phyloP scores from a whole-genome alignment of 1,140 invertebrate genomes.

The Hydropsyche tenuis region DNA sequence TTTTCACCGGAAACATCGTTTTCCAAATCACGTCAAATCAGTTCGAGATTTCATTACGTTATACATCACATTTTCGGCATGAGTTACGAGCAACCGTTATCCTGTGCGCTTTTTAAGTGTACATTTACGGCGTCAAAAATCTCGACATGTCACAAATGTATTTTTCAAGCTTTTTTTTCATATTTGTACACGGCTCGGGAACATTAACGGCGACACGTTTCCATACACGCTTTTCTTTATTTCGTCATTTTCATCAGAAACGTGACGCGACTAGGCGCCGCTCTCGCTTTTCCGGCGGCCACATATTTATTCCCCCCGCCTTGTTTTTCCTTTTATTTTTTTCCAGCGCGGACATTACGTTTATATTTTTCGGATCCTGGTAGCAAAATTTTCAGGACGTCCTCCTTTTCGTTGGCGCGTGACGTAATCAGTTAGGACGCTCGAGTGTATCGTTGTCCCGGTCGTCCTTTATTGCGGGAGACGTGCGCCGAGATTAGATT shows the following conservation, averaged over 20 bases:
- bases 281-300: not conserved
- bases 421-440: conserved; percentile 34
- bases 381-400: no score
- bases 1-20: no score
- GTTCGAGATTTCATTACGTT: no score
- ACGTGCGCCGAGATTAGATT: conserved; percentile 22
- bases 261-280: conserved; percentile 20
- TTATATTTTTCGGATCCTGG: no score
- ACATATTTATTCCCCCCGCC: not conserved
- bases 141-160: no score
- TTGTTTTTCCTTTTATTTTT: not conserved
- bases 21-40: no score
- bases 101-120: no score
- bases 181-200: not conserved
- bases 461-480: conserved; percentile 4
- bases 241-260: conserved; percentile 35
- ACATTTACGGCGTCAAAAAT: no score
- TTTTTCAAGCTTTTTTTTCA: no score
- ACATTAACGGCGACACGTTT: conserved; percentile 37
- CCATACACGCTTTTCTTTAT: conserved; percentile 37
- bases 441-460: conserved; percentile 24
- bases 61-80: no score
- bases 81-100: no score
- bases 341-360: no score
- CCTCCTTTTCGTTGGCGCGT: not conserved